Conservation (phyloP, 1,140 invertebrate genomes). For the Venustaconcha ellipsiformis region DNA sequence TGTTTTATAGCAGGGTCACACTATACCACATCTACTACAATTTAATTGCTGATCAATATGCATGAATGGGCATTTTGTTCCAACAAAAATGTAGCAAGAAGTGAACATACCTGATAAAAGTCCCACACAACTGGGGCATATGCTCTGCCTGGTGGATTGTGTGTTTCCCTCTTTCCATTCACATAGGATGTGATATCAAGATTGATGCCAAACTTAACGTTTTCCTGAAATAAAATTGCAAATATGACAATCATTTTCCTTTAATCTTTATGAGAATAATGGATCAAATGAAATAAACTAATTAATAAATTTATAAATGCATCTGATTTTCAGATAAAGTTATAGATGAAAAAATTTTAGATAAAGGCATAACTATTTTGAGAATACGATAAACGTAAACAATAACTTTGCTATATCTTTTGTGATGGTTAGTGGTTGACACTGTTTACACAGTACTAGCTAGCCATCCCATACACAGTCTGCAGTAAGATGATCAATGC, state of each 20-base stretch:
- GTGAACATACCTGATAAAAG: conserved; percentile 76
- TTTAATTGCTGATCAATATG: not conserved
- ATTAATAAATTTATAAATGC: conserved; percentile 1
- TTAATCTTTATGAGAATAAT: not conserved
- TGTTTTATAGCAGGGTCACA: not conserved
- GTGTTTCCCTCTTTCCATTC: conserved; percentile 83
- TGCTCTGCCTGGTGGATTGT: conserved; percentile 83
- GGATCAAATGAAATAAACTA: not conserved
- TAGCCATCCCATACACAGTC: too few species aligned
- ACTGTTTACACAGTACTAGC: too few species aligned
- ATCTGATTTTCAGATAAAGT: not conserved
- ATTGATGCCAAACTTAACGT: conserved; percentile 86
- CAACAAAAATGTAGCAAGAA: not conserved
- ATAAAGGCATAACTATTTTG: too few species aligned
- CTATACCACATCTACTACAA: not conserved
- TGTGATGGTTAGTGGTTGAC: too few species aligned
- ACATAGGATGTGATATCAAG: conserved; percentile 90
- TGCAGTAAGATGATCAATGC: too few species aligned
- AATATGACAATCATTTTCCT: not conserved
- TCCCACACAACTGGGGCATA: conserved; percentile 89
- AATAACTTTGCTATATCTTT: too few species aligned
- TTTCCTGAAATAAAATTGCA: conserved; percentile 70
- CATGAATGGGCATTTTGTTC: too few species aligned
- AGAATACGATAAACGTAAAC: too few species aligned
- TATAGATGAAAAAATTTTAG: not conserved